Percentiles rank a stretch among this genome's conserved stretches.
phyloP scores from a whole-genome alignment of 53 echinoderm and acorn worm species.

The Apostichopus leukothele region DNA sequence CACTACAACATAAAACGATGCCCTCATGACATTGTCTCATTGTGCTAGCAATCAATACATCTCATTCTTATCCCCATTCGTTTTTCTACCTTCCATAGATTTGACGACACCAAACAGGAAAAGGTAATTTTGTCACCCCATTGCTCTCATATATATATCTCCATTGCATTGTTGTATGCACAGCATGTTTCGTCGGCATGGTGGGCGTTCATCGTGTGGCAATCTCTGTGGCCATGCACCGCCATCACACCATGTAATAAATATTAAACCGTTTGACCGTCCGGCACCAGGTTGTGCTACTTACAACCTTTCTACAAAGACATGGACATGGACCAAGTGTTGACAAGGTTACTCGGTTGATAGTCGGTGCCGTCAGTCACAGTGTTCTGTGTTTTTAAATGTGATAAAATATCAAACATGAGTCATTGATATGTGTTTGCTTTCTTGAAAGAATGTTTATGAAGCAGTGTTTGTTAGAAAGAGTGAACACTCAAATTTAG shows the following conservation, averaged over 20 bases:
- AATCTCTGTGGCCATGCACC: background rate
- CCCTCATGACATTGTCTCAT: too few species aligned
- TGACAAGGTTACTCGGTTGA: too few species aligned
- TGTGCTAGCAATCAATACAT: background rate
- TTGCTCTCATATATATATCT: background rate
- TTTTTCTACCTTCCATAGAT: constrained; percentile 39
- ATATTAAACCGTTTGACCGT: background rate
- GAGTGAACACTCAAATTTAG: too few species aligned
- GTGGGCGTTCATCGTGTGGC: background rate
- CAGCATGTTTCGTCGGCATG: constrained; percentile 2
- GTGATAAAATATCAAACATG: too few species aligned
- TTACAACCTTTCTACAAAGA: too few species aligned
- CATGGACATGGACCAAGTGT: too few species aligned
- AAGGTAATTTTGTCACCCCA: constrained; percentile 25
- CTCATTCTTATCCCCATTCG: constrained; percentile 12
- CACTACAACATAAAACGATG: too few species aligned
- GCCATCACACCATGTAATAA: background rate
- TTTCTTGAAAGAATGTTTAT: too few species aligned
- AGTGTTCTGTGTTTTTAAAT: too few species aligned
- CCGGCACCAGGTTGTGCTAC: background rate
- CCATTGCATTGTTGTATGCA: background rate
- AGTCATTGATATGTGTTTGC: too few species aligned
- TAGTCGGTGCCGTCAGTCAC: too few species aligned
- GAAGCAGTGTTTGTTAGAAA: too few species aligned
- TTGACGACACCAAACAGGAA: constrained; percentile 1